These are phyloP conservation scores for Trimorus sp. DNA, from an alignment of 2,888 invertebrate genomes.

Conservation along the genomic window DNA sequence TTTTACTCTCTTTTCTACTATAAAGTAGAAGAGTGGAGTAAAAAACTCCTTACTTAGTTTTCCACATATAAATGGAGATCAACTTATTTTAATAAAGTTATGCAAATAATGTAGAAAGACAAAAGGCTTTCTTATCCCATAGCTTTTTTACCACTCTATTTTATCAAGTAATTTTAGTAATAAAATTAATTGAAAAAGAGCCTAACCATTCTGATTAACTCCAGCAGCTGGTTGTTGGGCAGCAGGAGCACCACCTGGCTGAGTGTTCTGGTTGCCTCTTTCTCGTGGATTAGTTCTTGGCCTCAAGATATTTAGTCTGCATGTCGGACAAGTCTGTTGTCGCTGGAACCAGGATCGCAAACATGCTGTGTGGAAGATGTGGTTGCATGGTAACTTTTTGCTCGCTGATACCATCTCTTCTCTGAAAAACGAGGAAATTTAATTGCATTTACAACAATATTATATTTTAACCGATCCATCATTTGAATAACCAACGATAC, in stretches of 20 bases:
- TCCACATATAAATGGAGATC: too few species aligned
- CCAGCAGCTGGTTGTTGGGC: slow-evolving; percentile 72
- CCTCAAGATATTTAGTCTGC: slow-evolving; percentile 92
- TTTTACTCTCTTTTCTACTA: too few species aligned
- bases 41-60: too few species aligned
- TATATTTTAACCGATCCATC: too few species aligned
- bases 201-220: slow-evolving; percentile 72
- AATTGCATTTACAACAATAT: too few species aligned
- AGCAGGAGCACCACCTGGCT: slow-evolving; percentile 73
- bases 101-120: too few species aligned
- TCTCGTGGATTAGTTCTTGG: slow-evolving; percentile 73
- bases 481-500: slow-evolving; percentile 61
- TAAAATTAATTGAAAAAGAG: too few species aligned
- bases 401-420: slow-evolving; percentile 88
- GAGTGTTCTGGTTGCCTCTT: slow-evolving; percentile 75
- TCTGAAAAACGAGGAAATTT: slow-evolving; percentile 77
- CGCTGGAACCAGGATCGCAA: slow-evolving; percentile 99
- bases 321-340: slow-evolving; percentile 99
- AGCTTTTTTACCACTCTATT: too few species aligned
- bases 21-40: too few species aligned
- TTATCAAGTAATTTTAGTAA: too few species aligned
- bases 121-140: too few species aligned
- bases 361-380: slow-evolving; percentile 99
- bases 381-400: slow-evolving; percentile 99
- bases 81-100: too few species aligned